These are phyloP conservation scores for Eilema griseolum DNA, from an alignment of 2,888 invertebrate species.

Conservation along the genomic window DNA sequence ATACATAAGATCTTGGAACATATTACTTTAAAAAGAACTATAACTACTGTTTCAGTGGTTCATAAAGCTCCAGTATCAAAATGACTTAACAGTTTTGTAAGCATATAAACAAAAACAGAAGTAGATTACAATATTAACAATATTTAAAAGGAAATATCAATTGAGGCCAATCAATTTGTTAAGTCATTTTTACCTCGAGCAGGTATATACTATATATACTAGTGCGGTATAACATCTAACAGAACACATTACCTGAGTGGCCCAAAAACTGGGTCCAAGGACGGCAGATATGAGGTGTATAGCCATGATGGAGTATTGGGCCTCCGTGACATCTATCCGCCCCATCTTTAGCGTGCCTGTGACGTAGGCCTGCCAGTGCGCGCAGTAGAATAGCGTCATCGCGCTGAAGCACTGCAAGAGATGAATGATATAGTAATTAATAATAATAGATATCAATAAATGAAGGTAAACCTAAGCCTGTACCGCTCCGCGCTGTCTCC, in stretches of 20 bases:
- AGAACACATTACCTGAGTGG: conserved; percentile 83
- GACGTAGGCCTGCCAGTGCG: conserved; percentile 99
- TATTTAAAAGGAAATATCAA: not conserved
- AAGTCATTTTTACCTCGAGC: conserved; percentile 13
- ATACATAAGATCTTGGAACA: not conserved
- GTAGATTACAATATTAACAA: not conserved
- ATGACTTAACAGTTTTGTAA: conserved; percentile 14
- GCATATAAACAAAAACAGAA: not conserved
- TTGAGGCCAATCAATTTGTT: not conserved
- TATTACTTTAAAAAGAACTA: not conserved
- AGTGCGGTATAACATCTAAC: conserved; percentile 8
- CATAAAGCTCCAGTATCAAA: not conserved
- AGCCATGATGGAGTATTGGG: conserved; percentile 96
- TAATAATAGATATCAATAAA: not conserved
- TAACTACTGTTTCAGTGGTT: conserved; percentile 4
- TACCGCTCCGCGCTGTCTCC: too few species aligned
- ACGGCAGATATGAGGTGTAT: conserved; percentile 95
- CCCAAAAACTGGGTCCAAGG: conserved; percentile 96
- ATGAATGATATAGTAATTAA: not conserved
- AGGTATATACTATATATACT: not conserved
- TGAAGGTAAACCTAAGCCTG: not conserved
- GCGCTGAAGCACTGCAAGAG: conserved; percentile 95
- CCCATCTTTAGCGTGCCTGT: conserved; percentile 97
- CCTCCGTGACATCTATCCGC: conserved; percentile 98
- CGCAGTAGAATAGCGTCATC: conserved; percentile 98